These are phyloP conservation scores for Catonia carolina DNA, from an alignment of 2,888 invertebrate species.

Conservation along the genomic window DNA sequence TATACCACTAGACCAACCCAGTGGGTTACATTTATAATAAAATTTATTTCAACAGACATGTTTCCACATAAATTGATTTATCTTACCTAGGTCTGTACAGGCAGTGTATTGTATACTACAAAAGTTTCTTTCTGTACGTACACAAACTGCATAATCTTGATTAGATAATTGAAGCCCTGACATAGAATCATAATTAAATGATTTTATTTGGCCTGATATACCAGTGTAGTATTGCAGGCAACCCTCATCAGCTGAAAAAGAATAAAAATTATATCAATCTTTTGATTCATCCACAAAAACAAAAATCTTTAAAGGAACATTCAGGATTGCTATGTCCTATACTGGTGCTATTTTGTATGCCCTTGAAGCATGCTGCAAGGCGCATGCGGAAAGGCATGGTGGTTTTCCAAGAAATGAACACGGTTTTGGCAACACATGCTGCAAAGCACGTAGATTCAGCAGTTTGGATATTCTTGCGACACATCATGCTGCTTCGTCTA, in stretches of 20 bases:
- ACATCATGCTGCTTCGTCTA: background rate
- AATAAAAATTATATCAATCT: background rate
- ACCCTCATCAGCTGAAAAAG: conserved; percentile 57
- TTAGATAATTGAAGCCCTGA: conserved; percentile 75
- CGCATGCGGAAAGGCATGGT: too few relatives aligned
- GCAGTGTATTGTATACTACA: conserved; percentile 78
- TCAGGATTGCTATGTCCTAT: background rate
- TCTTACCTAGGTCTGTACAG: conserved; percentile 59
- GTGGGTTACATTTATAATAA: too few relatives aligned
- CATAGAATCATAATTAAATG: conserved; percentile 75
- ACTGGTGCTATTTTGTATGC: background rate
- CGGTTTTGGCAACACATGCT: background rate
- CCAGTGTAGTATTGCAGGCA: conserved; percentile 75
- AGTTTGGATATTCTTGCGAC: background rate
- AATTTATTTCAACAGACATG: too few relatives aligned
- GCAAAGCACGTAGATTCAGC: background rate
- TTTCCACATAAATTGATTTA: too few relatives aligned
- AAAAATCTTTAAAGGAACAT: too few relatives aligned
- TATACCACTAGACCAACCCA: too few relatives aligned
- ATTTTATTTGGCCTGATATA: conserved; percentile 70
- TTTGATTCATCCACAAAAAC: background rate
- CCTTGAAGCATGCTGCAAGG: too few relatives aligned
- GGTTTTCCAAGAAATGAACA: background rate
- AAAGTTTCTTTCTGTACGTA: conserved; percentile 77
- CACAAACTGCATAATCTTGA: conserved; percentile 82